Conservation (phyloP, 2,888 invertebrate genomes). For the Amphipyra berbera region DNA sequence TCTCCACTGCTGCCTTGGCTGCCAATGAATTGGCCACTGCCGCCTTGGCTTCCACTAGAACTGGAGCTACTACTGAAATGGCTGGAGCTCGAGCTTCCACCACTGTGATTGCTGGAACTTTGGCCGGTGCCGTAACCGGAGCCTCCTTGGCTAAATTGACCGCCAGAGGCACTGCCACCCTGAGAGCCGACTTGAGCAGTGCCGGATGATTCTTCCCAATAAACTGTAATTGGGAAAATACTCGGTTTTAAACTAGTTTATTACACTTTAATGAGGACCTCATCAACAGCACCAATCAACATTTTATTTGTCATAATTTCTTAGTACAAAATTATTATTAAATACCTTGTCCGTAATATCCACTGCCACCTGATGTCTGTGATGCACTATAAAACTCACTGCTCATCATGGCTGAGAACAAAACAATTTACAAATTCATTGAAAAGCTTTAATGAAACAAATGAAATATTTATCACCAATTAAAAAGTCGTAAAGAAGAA, state of each 20-base stretch:
- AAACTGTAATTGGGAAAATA: constrained; percentile 50
- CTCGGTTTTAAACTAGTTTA: not conserved
- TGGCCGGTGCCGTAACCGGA: constrained; percentile 36
- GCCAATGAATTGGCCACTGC: not conserved
- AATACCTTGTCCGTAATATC: constrained; percentile 81
- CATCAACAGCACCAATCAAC: not conserved
- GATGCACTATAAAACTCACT: constrained; percentile 74
- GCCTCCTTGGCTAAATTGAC: constrained; percentile 47
- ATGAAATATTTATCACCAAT: too few relatives aligned
- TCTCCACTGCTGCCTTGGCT: too few relatives aligned
- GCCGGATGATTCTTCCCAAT: constrained; percentile 60
- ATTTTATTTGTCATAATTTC: not conserved
- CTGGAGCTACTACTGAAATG: constrained; percentile 35
- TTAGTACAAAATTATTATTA: too few relatives aligned
- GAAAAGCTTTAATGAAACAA: too few relatives aligned
- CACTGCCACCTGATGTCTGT: constrained; percentile 70
- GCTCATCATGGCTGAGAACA: constrained; percentile 76
- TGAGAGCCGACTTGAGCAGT: constrained; percentile 51
- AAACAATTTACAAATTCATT: not conserved
- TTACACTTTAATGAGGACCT: too few relatives aligned
- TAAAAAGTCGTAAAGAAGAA: too few relatives aligned
- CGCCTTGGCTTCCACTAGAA: constrained; percentile 15
- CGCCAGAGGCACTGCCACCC: constrained; percentile 41
- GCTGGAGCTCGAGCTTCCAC: constrained; percentile 26
- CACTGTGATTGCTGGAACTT: constrained; percentile 19